These are phyloP conservation scores for Rhingia rostrata DNA, from an alignment of 2,888 invertebrate species.

Conservation along the genomic window DNA sequence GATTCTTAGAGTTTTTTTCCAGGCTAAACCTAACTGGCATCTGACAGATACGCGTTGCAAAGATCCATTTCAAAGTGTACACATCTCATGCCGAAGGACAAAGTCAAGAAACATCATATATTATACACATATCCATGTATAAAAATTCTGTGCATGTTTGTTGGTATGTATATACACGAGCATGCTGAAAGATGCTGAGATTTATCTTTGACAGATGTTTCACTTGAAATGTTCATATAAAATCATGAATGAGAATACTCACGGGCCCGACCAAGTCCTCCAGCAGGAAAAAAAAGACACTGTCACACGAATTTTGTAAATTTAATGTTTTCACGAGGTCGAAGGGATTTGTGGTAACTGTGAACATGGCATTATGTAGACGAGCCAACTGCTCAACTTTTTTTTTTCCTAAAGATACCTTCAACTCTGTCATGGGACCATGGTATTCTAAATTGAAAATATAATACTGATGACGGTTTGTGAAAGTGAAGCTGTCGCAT, in stretches of 20 bases:
- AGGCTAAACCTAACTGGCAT: slow-evolving; percentile 44
- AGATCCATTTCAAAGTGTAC: slow-evolving; percentile 39
- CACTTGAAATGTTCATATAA: slow-evolving; percentile 52
- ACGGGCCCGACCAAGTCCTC: slow-evolving; percentile 3
- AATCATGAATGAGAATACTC: slow-evolving; percentile 52
- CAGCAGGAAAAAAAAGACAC: slow-evolving; percentile 4
- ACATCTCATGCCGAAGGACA: background rate
- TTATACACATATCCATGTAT: slow-evolving; percentile 27
- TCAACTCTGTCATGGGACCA: background rate
- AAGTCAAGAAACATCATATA: slow-evolving; percentile 13
- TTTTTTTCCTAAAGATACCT: background rate
- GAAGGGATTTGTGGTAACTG: slow-evolving; percentile 19
- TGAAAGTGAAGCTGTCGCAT: slow-evolving; percentile 8
- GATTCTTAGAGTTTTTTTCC: slow-evolving; percentile 6
- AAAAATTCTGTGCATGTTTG: slow-evolving; percentile 8
- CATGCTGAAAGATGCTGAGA: slow-evolving; percentile 12
- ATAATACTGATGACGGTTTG: slow-evolving; percentile 19
- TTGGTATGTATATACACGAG: slow-evolving; percentile 4
- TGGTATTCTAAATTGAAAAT: slow-evolving; percentile 39
- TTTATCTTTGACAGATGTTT: slow-evolving; percentile 68
- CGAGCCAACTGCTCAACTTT: slow-evolving; percentile 17
- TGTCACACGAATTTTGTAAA: slow-evolving; percentile 22
- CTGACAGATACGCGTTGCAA: slow-evolving; percentile 42
- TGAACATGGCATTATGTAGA: slow-evolving; percentile 33
- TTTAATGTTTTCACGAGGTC: slow-evolving; percentile 46